Evolutionary conservation across 2,797 vertebrate genomes (phyloP).

Genomic region (Gallinago stenura): DNA sequence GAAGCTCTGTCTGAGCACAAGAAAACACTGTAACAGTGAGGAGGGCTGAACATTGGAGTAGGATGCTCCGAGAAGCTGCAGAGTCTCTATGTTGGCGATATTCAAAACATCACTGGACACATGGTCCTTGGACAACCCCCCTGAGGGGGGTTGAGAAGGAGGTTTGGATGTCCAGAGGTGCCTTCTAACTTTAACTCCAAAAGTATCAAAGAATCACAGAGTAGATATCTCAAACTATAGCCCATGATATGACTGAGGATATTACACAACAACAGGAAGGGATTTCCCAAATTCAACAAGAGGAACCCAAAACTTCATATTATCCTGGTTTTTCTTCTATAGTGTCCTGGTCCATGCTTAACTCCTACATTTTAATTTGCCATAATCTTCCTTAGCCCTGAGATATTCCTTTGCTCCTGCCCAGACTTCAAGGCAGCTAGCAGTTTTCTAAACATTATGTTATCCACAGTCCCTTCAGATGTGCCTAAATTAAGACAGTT

Average conservation of each 20-base stretch:
- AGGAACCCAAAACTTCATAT: neutral
- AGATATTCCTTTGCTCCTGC: neutral
- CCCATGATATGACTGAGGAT: neutral
- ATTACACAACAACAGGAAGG: neutral
- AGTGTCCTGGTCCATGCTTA: neutral
- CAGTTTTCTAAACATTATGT: neutral
- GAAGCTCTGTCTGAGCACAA: neutral
- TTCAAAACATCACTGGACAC: fast-evolving
- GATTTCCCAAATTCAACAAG: neutral
- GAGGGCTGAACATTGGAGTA: neutral
- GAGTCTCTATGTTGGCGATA: no score
- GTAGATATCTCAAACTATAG: neutral
- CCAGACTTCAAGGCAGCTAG: neutral
- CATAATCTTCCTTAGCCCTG: neutral
- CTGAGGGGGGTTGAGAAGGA: fast-evolving
- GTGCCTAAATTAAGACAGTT: neutral
- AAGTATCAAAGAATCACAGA: no score
- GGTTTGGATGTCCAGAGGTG: neutral
- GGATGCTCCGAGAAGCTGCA: neutral
- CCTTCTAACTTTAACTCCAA: neutral
- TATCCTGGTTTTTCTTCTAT: neutral
- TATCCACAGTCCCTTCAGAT: neutral
- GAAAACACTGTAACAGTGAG: neutral
- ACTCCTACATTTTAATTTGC: neutral
- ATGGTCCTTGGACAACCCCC: fast-evolving